Percentiles rank a stretch among this genome's conserved stretches.
Evolutionary conservation across 2,113 vertebrate genomes (phyloP).

Genomic region (Chrysochloris asiatica): DNA sequence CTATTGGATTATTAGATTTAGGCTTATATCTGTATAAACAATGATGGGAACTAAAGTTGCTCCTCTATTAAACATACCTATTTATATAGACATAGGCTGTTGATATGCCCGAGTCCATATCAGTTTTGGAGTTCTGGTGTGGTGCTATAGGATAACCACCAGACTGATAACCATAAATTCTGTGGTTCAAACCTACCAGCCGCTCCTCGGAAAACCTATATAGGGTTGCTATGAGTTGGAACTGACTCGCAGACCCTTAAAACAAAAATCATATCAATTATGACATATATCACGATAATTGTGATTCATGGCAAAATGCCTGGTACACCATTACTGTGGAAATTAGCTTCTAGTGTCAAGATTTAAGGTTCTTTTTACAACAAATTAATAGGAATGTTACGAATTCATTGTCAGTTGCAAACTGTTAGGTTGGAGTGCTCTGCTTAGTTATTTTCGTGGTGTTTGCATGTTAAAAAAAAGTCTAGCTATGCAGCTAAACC

Average conservation of each 20-base stretch:
- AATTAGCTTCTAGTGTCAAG: neutral
- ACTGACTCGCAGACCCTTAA: too few species aligned
- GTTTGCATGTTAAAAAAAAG: neutral
- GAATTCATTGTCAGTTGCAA: neutral
- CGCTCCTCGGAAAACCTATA: too few species aligned
- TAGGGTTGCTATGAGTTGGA: too few species aligned
- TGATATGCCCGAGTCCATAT: neutral
- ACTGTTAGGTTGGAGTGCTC: neutral
- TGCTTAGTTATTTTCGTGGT: constrained; percentile 29
- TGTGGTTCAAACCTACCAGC: too few species aligned
- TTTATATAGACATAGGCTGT: neutral
- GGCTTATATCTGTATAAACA: neutral
- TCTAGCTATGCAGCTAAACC: neutral
- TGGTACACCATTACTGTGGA: neutral
- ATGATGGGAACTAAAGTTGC: neutral
- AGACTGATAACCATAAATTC: too few species aligned
- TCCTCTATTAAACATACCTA: neutral
- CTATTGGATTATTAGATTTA: neutral
- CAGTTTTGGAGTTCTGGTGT: too few species aligned
- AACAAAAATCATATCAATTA: neutral
- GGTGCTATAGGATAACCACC: too few species aligned
- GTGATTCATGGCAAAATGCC: neutral
- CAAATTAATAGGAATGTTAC: neutral
- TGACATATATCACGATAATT: neutral
- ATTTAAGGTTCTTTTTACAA: neutral